These are phyloP conservation scores for Neodiprion lecontei DNA, from an alignment of 1,140 invertebrate genomes.

Conservation along the genomic window DNA sequence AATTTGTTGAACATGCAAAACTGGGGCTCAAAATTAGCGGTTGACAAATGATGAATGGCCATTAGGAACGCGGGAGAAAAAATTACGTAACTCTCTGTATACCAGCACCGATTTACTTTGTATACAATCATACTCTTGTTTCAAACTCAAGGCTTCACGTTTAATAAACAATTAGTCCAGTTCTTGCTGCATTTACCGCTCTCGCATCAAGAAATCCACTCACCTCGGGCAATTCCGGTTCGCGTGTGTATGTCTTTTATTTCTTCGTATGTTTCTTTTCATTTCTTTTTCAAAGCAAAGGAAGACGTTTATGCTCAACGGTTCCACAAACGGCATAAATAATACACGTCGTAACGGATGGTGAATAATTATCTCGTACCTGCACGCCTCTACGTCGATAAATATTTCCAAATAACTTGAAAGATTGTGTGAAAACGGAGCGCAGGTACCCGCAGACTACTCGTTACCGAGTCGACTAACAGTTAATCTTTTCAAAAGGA, in stretches of 20 bases:
- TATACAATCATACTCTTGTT: not conserved
- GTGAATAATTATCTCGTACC: too few relatives aligned
- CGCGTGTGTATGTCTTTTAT: too few relatives aligned
- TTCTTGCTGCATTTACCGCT: not conserved
- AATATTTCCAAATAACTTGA: too few relatives aligned
- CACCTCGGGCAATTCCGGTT: not conserved
- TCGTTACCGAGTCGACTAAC: not conserved
- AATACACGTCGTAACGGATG: too few relatives aligned
- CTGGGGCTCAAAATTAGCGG: constrained; percentile 12
- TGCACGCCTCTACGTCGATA: too few relatives aligned
- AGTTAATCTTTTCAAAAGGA: not conserved
- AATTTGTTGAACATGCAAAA: constrained; percentile 16
- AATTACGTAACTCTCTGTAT: too few relatives aligned
- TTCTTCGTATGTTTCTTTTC: not conserved
- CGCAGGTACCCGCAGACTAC: not conserved
- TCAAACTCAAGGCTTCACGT: not conserved
- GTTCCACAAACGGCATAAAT: too few relatives aligned
- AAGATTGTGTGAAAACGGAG: too few relatives aligned
- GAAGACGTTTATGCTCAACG: too few relatives aligned
- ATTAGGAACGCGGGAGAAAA: not conserved
- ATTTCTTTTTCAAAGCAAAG: not conserved
- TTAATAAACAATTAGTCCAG: constrained; percentile 8
- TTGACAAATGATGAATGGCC: constrained; percentile 17
- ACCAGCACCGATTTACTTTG: not conserved
- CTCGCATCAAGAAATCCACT: not conserved